Percentiles rank a stretch among this genome's conserved stretches.
phyloP scores from a whole-genome alignment of 2,797 vertebrate species.

The Gallirallus australis region DNA sequence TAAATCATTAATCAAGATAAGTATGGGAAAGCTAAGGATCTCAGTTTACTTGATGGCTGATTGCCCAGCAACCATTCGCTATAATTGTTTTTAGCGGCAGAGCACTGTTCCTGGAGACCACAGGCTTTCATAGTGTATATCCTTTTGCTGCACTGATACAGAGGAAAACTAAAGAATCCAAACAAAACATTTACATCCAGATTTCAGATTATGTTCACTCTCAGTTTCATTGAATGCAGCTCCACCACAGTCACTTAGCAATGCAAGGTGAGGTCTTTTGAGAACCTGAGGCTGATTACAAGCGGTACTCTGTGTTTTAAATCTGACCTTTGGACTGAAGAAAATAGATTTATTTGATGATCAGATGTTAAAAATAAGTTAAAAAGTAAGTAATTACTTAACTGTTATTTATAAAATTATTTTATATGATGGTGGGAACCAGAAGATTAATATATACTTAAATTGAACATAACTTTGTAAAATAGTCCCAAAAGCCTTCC shows the following conservation, averaged over 20 bases:
- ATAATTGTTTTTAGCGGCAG: slow-evolving; percentile 51
- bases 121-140: slow-evolving; percentile 10
- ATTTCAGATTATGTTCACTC: background rate
- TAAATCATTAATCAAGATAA: slow-evolving; percentile 82
- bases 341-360: background rate
- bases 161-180: slow-evolving; percentile 21
- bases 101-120: background rate
- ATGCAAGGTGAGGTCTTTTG: background rate
- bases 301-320: background rate
- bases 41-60: slow-evolving; percentile 72
- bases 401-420: background rate
- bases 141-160: background rate
- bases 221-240: background rate
- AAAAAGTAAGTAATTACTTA: background rate
- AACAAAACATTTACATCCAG: background rate
- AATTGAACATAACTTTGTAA: background rate
- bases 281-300: background rate
- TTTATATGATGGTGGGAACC: background rate
- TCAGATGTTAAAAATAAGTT: background rate
- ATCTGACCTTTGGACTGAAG: background rate
- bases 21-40: slow-evolving; percentile 69
- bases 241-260: background rate
- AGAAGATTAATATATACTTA: background rate
- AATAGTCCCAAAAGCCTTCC: background rate
- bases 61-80: slow-evolving; percentile 79